phyloP scores from a whole-genome alignment of 2,113 vertebrate genomes.

The Entomyzon cyanotis region DNA sequence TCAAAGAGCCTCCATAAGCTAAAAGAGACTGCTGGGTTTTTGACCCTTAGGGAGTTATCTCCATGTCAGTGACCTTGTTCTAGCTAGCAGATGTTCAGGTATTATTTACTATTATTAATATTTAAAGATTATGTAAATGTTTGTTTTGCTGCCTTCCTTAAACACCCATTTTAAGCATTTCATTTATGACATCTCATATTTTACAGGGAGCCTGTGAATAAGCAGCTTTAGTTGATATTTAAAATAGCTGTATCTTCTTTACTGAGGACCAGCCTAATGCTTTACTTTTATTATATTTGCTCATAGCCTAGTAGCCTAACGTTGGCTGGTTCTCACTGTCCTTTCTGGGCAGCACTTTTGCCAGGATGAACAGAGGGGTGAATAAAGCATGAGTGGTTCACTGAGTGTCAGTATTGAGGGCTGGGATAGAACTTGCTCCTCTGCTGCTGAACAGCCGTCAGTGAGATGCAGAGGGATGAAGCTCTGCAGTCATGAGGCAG shows the following conservation, averaged over 20 bases:
- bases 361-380: neutral
- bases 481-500: neutral
- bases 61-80: conserved; percentile 45
- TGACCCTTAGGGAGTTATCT: conserved; percentile 45
- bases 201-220: conserved; percentile 62
- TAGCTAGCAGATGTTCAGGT: conserved; percentile 66
- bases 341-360: neutral
- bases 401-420: neutral
- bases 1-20: neutral
- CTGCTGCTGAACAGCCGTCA: rapidly evolving
- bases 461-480: rapidly evolving
- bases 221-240: conserved; percentile 70
- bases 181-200: conserved; percentile 52
- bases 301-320: neutral
- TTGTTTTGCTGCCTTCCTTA: conserved; percentile 48
- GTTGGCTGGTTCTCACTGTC: neutral
- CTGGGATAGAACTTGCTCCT: neutral
- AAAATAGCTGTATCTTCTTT: conserved; percentile 69
- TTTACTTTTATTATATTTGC: conserved; percentile 38
- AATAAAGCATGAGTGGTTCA: neutral
- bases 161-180: conserved; percentile 50
- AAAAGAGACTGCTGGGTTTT: neutral
- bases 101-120: conserved; percentile 69
- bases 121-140: conserved; percentile 68
- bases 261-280: conserved; percentile 18